phyloP scores from a whole-genome alignment of 2,888 invertebrate species.

The Drosophila bunnanda region DNA sequence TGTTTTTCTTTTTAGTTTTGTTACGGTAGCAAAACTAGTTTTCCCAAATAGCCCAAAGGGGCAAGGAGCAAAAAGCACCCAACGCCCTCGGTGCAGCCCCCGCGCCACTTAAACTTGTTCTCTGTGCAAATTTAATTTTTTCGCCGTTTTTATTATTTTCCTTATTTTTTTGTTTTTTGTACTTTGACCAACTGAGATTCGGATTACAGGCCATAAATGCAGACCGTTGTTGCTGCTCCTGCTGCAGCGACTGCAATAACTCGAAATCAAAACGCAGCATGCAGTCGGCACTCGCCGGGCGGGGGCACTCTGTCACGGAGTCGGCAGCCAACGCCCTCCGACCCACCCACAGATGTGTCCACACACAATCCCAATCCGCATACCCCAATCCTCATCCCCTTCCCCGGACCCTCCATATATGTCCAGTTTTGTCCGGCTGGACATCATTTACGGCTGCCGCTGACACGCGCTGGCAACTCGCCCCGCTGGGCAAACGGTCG shows the following conservation, averaged over 20 bases:
- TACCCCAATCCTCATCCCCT: neutral
- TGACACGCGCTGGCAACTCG: slow-evolving; percentile 71
- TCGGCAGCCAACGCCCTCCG: slow-evolving; percentile 64
- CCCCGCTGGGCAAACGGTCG: slow-evolving; percentile 63
- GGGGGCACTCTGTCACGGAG: slow-evolving; percentile 62
- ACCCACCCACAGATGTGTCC: slow-evolving; percentile 50
- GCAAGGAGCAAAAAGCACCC: slow-evolving; percentile 49
- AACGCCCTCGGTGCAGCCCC: slow-evolving; percentile 18
- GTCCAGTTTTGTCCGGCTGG: slow-evolving; percentile 51
- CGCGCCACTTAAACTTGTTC: slow-evolving; percentile 76
- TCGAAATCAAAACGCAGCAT: slow-evolving; percentile 79
- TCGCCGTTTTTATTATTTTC: slow-evolving; percentile 63
- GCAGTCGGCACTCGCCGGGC: slow-evolving; percentile 46
- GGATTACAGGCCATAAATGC: slow-evolving; percentile 68
- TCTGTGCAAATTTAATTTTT: slow-evolving; percentile 76
- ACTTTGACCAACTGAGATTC: slow-evolving; percentile 71
- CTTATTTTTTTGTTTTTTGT: slow-evolving; percentile 51
- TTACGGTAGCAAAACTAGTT: slow-evolving; percentile 70
- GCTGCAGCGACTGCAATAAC: slow-evolving; percentile 63
- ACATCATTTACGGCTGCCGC: slow-evolving; percentile 74
- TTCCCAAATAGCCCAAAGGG: slow-evolving; percentile 59
- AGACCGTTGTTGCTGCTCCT: slow-evolving; percentile 34
- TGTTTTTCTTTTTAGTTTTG: slow-evolving; percentile 56
- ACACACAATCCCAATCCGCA: neutral
- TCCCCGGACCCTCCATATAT: slow-evolving; percentile 11